These are phyloP conservation scores for Erebia ligea DNA, from an alignment of 2,888 invertebrate species.

Conservation along the genomic window DNA sequence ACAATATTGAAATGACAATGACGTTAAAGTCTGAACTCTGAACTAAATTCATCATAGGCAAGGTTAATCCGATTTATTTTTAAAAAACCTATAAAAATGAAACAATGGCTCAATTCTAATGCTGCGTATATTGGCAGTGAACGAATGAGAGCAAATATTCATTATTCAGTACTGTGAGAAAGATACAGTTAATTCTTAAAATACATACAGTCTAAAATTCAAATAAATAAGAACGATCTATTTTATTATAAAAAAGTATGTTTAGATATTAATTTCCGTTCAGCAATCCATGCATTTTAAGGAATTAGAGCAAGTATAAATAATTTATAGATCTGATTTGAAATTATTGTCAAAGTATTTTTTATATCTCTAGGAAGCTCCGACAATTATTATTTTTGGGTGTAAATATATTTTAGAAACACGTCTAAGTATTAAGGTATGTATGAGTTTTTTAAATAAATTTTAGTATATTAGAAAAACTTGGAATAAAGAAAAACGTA, in stretches of 20 bases:
- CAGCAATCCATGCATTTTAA: not conserved
- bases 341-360: slow-evolving; percentile 41
- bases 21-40: too few relatives aligned
- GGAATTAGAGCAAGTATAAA: slow-evolving; percentile 13
- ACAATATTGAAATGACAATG: not conserved
- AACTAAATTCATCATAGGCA: too few relatives aligned
- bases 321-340: slow-evolving; percentile 34
- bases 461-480: not conserved
- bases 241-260: not conserved
- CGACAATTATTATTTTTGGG: slow-evolving; percentile 18
- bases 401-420: slow-evolving; percentile 21
- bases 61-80: not conserved
- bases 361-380: slow-evolving; percentile 40
- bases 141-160: not conserved
- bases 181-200: not conserved
- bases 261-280: slow-evolving; percentile 10
- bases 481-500: not conserved
- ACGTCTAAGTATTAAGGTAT: not conserved
- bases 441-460: not conserved
- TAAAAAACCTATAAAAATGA: not conserved
- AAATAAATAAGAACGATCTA: not conserved
- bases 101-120: not conserved
- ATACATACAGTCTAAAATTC: not conserved
- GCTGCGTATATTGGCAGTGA: slow-evolving; percentile 6
- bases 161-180: not conserved